Percentiles rank a stretch among this genome's conserved stretches.
phyloP scores from a whole-genome alignment of 1,140 invertebrate species.

The Drosophila miranda region DNA sequence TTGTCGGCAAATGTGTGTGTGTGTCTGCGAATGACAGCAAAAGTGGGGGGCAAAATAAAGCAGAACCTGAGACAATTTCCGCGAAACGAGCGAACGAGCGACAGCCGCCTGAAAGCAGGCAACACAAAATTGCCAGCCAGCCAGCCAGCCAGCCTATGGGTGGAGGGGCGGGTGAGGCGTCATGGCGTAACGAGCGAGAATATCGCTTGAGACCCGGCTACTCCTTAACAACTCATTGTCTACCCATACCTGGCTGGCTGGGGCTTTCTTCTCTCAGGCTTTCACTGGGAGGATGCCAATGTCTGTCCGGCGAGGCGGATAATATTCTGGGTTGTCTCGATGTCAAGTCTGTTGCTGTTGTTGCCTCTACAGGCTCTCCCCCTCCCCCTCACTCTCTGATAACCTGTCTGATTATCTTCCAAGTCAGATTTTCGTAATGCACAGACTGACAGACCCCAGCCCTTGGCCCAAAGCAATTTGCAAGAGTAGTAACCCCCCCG shows the following conservation, averaged over 20 bases:
- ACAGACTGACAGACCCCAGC: conserved; percentile 42
- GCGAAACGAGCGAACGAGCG: conserved; percentile 7
- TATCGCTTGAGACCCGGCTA: background rate
- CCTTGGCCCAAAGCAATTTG: conserved; percentile 11
- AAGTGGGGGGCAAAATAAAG: conserved; percentile 15
- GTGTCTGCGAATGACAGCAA: conserved; percentile 50
- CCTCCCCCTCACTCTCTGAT: too few species aligned
- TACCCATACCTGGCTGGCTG: background rate
- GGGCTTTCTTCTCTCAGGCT: background rate
- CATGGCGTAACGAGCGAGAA: conserved; percentile 42
- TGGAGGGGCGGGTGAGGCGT: too few species aligned
- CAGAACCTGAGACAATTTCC: conserved; percentile 65
- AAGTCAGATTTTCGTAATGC: conserved; percentile 41
- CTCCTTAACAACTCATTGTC: background rate
- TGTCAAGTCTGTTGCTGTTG: background rate
- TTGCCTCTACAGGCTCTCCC: background rate
- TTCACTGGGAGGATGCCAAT: conserved; percentile 21
- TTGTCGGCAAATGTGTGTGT: conserved; percentile 56
- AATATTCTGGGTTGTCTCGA: conserved; percentile 7
- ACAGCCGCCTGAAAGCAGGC: conserved; percentile 30
- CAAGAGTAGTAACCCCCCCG: background rate
- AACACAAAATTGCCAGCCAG: conserved; percentile 41
- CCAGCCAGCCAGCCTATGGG: conserved; percentile 11
- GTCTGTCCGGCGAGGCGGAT: conserved; percentile 32
- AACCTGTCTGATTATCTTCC: conserved; percentile 42